These are phyloP conservation scores for Aleiodes testaceus DNA, from an alignment of 2,888 invertebrate genomes.

Conservation along the genomic window DNA sequence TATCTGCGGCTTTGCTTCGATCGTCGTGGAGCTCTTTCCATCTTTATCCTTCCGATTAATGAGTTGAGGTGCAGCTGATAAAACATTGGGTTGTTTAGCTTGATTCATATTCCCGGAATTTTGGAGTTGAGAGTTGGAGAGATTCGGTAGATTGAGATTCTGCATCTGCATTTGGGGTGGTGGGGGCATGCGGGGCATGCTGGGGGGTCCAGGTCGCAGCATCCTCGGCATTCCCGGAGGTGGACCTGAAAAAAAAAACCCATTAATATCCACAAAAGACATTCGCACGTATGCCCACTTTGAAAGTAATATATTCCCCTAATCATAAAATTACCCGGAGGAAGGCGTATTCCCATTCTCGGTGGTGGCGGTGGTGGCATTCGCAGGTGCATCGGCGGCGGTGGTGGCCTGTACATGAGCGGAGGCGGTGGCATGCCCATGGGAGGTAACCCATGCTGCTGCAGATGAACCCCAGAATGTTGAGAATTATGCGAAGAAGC, in stretches of 20 bases:
- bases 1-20: constrained; percentile 97
- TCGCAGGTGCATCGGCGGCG: constrained; percentile 72
- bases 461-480: constrained; percentile 56
- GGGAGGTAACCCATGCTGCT: constrained; percentile 67
- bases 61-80: constrained; percentile 88
- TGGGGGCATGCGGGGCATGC: constrained; percentile 76
- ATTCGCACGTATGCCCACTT: too few relatives aligned
- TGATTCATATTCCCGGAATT: constrained; percentile 60
- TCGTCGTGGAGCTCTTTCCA: constrained; percentile 83
- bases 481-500: constrained; percentile 42
- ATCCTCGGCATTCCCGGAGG: constrained; percentile 79
- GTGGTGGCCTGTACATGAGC: constrained; percentile 77
- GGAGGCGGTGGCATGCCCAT: constrained; percentile 76
- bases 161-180: constrained; percentile 74
- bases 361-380: constrained; percentile 75
- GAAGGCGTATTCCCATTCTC: constrained; percentile 74
- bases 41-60: constrained; percentile 82
- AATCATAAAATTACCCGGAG: constrained; percentile 68
- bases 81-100: constrained; percentile 79
- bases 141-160: constrained; percentile 60
- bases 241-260: constrained; percentile 72
- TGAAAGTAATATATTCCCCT: too few relatives aligned
- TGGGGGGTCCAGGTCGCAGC: constrained; percentile 79
- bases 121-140: constrained; percentile 62
- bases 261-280: constrained; percentile 48